Evolutionary conservation across 2,797 vertebrate genomes (phyloP), one percentile per base, ranked within the genome.

Genomic region (Enteromius anoplus): DNA sequence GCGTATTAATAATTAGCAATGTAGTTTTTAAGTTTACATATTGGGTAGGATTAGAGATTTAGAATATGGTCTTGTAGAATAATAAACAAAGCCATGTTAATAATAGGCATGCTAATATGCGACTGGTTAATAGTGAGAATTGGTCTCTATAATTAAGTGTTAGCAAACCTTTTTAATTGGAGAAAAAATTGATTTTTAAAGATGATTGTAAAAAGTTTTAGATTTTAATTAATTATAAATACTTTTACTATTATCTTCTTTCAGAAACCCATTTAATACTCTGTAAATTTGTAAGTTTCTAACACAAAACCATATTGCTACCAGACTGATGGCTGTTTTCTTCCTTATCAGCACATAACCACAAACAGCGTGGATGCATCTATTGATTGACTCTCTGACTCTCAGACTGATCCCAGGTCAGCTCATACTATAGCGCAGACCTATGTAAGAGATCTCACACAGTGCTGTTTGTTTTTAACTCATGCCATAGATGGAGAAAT

Each of bases 331-430:
- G 47, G 34, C 53, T 75, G n/a, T 12, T 37, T 73, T 73, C 17
- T 42, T 75, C n/a, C 45, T 76, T 82, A 76, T 76, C 72, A 45
- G 62, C 62, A 68, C 17, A 66, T 51, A 68, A 29, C 49, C 23
- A n/a, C 62, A 68, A n/a, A 81, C 32, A n/a, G 65, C 40, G 53
- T 40, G 68, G 71, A 81, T 75, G 23, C 81, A 82, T 66, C 32
- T 55, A 80, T 80, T 53, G 70, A 75, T 75, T 70, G 53, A 70
- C n/a, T n/a, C n/a, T n/a, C n/a, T n/a, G n/a, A 8, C 65, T 70
- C 53, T 78, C 53, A 47, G 26, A 7, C 75, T 78, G 81, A 83
- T 78, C 53, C 75, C 14, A 49, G 40, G 47, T 83, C 75, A 78
- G 72, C 3, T 75, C 11, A 29, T 75, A 14, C 12, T 82, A 8